Evolutionary conservation across 2,888 invertebrate species (phyloP), one percentile per base, ranked within the genome.

Genomic region (Heliconius cydno): DNA sequence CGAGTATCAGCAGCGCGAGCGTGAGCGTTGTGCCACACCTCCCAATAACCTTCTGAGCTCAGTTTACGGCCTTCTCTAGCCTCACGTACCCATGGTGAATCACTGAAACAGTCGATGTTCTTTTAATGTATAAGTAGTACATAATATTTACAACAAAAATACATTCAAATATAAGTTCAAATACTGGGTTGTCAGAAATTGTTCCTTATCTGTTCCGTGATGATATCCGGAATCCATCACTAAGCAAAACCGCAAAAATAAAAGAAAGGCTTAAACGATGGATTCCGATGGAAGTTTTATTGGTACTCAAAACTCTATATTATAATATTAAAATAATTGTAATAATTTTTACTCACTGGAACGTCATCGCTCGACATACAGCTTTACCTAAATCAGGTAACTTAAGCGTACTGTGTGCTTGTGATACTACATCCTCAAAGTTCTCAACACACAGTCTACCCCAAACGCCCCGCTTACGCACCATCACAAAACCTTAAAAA

Each of bases 351-450:
- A 82, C 96, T 95, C 91, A 97, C 97, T 96, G 96, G 89, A 96
- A 97, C 22, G 97, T 97, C 93, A 97, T 96, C 3, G 97, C 96
- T 86, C 96, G 96, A 90, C 97, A 98, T 5, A 97, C 97, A 1
- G 97, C 97, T 87, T 96, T 95, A 9, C 97, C 97, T 63, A 98
- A 94, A 87, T 97, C 97, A 30, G 96, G 95, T 52, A 97, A 92
- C 85, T 96, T 96, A 92, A 96, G 96, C 5, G 96, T 93, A 73
- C 96, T 95, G 75, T 96, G 95, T 2, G 96, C 96, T 81, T 95
- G 93, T 60, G 95, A 91, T 4, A 96, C 94, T 0, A 96, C 95
- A 82, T 96, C 95, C 71, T 96, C 94, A 86, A 97, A 96, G 82
- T 96, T 96, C 82, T 97, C 96, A 28, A 97, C 95, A 85, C 98